Percentiles rank a stretch among this genome's conserved stretches.
Evolutionary conservation across 2,888 invertebrate genomes (phyloP).

Genomic region (Eudasyphora cyanicolor): DNA sequence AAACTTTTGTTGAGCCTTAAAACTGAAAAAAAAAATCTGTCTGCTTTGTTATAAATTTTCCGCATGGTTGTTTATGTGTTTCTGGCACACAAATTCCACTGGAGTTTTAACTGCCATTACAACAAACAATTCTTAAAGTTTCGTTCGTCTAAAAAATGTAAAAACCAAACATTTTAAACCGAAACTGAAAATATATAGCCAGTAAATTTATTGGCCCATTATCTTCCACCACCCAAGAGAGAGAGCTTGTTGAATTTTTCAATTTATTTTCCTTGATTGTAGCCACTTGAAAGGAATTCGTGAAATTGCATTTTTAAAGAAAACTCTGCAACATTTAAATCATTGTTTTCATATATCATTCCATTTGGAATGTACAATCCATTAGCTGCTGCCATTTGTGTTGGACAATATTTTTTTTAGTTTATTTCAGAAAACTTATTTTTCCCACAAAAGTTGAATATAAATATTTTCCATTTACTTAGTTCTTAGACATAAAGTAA

Average conservation of each 20-base stretch:
- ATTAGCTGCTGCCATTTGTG: not conserved
- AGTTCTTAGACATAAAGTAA: constrained; percentile 8
- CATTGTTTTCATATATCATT: not conserved
- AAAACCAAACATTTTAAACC: not conserved
- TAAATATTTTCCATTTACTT: constrained; percentile 19
- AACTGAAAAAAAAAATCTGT: too few relatives aligned
- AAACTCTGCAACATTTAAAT: constrained; percentile 5
- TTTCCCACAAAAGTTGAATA: constrained; percentile 2
- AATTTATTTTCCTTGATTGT: not conserved
- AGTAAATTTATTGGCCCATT: not conserved
- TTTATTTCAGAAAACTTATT: constrained; percentile 1
- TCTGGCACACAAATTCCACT: not conserved
- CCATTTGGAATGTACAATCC: constrained; percentile 7
- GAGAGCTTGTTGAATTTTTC: not conserved
- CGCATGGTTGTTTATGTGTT: not conserved
- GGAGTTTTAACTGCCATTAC: not conserved
- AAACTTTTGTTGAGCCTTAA: too few relatives aligned
- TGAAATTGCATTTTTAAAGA: not conserved
- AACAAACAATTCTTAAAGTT: too few relatives aligned
- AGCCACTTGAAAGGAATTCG: not conserved
- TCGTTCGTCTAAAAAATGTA: not conserved
- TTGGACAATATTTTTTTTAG: not conserved
- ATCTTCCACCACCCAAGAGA: too few relatives aligned
- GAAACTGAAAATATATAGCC: not conserved
- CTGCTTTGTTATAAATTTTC: not conserved